These are phyloP conservation scores for Charina bottae DNA, from an alignment of 2,113 vertebrate species.

Conservation along the genomic window DNA sequence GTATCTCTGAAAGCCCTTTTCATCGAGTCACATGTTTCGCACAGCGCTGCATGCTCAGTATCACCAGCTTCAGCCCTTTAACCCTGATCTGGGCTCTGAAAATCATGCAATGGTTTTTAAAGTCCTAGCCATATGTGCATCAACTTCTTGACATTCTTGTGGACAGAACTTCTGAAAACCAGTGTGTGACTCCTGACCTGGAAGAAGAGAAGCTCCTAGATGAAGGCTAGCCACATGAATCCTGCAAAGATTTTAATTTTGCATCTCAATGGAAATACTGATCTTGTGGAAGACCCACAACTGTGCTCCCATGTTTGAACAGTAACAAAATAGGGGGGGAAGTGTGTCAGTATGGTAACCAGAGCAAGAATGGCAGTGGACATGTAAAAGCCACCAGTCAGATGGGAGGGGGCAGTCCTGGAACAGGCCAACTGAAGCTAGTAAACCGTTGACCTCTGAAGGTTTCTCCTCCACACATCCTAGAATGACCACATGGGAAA, in stretches of 20 bases:
- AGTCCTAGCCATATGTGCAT: neutral
- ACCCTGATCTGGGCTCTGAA: neutral
- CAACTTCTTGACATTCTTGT: neutral
- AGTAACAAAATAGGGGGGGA: neutral
- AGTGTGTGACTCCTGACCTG: neutral
- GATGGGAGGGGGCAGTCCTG: neutral
- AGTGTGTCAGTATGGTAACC: neutral
- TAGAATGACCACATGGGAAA: neutral
- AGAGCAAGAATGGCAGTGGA: neutral
- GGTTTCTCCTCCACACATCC: neutral
- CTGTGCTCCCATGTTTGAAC: neutral
- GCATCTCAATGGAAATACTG: neutral
- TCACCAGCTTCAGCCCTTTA: neutral
- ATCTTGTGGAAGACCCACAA: neutral
- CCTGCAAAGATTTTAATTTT: neutral
- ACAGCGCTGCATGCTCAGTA: neutral
- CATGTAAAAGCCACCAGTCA: neutral
- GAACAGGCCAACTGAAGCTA: neutral
- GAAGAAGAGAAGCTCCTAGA: neutral
- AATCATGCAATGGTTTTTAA: neutral
- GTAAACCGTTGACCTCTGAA: neutral
- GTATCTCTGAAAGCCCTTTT: neutral
- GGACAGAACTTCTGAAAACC: neutral
- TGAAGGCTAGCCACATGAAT: neutral
- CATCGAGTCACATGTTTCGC: neutral